Base-by-base conservation (phyloP, 2,113 vertebrate genomes). In the Odontophorus gujanensis region DNA sequence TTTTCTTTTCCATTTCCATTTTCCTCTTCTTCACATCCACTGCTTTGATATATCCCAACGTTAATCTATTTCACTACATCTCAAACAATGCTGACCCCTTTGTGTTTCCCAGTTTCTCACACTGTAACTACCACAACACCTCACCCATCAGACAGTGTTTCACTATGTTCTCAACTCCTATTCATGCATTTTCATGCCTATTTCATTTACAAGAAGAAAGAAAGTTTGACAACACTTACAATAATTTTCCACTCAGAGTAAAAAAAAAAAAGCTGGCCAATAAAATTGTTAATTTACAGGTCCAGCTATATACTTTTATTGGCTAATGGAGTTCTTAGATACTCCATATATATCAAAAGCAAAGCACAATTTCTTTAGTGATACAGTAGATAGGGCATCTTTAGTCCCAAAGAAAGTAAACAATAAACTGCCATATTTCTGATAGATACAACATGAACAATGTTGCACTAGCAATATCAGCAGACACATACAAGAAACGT, bases 11-110 rank as follows among this genome's bases (percentile, higher is more conserved):
- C 32, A 10, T 5, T 65, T 17, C 22, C 43, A 10, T 3, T 65
- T 19, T 62, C 24, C 26, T 71, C 67, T 82, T 30, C 47, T 83
- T 57, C 90, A 51, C 61, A 78, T 57, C 22, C 18, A 43, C 13
- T 79, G 16, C 19, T 90, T 94, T 73, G 66, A 48, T 81, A 84
- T 84, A 81, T 91, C 84, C 74, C 53, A 48, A 32, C 47, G 69
- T 90, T 86, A 92, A 86, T 86, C 73, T 86, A 25, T 59, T 83
- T 90, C 47, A 81, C 28, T 15, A 15, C 53, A 89, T 34, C 71
- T 78, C 81, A 81, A 75, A 66, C 28, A 55, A 13, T 9, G 28
- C 59, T 85, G 80, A 47, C 4, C 4, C 28, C 71, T 83, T 75
- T 3, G 0, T 53, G 66, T 83, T 88, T 90, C 66, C 50, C 69